These are phyloP conservation scores for Oreortyx pictus DNA, from an alignment of 2,797 vertebrate species.

Conservation along the genomic window DNA sequence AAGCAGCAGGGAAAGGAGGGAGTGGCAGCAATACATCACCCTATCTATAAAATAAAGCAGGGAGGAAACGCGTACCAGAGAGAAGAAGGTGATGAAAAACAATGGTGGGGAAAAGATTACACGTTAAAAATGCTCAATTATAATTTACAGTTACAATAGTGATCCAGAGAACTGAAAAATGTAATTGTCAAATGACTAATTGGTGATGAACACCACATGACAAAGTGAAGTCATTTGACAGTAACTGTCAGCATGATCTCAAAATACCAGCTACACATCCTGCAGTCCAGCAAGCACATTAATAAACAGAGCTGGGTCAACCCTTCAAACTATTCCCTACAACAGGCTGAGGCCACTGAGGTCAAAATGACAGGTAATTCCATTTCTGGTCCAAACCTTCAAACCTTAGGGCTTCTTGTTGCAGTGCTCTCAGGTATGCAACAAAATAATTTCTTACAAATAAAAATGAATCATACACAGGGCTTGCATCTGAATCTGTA, in stretches of 20 bases:
- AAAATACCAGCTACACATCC: not conserved
- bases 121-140: not conserved
- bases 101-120: not conserved
- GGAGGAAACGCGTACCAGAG: not conserved
- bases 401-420: not conserved
- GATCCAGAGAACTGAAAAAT: slow-evolving; percentile 53
- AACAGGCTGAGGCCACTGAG: not conserved
- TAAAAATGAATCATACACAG: not conserved
- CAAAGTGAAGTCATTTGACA: slow-evolving; percentile 35
- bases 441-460: not conserved
- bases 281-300: not conserved
- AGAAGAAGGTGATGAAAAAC: not conserved
- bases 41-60: not conserved
- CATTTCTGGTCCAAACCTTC: not conserved
- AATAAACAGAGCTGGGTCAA: not conserved
- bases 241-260: slow-evolving; percentile 36
- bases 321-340: not conserved
- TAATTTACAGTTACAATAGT: slow-evolving; percentile 41
- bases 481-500: not conserved
- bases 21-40: not conserved
- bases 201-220: slow-evolving; percentile 62
- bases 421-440: not conserved
- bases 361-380: slow-evolving; percentile 5
- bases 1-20: not conserved
- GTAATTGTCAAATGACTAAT: slow-evolving; percentile 64